A percentile compares a stretch with the other conserved stretches of the same genome.
These are phyloP conservation scores for Sylvilagus floridanus DNA, from an alignment of 2,797 vertebrate genomes.

Conservation along the genomic window DNA sequence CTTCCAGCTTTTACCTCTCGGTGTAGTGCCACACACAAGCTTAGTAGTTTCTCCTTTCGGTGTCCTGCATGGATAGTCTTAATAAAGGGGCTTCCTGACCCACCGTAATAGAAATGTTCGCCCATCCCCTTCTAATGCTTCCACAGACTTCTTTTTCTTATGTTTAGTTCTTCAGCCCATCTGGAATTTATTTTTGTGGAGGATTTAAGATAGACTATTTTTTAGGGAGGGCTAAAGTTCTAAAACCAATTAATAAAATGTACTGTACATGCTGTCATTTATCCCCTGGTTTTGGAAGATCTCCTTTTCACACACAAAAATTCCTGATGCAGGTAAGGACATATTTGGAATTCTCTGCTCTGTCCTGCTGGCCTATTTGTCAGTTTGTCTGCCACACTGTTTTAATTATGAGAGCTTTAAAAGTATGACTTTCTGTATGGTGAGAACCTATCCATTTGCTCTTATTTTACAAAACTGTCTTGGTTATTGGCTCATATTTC, in stretches of 20 bases:
- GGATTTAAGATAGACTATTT: not conserved
- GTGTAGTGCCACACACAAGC: rapidly evolving
- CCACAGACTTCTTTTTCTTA: constrained; percentile 2
- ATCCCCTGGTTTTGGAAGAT: not conserved
- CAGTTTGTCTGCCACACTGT: not conserved
- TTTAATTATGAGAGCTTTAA: constrained; percentile 51
- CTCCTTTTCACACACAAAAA: not conserved
- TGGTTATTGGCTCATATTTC: constrained; percentile 2
- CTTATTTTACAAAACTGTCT: not conserved
- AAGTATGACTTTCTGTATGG: not conserved
- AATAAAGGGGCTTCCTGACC: not conserved
- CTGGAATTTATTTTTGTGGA: constrained; percentile 44
- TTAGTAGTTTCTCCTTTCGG: not conserved
- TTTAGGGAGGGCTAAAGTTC: not conserved
- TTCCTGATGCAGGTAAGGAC: not conserved
- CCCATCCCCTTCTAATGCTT: not conserved
- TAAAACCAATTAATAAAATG: constrained; percentile 11
- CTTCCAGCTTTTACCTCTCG: not conserved
- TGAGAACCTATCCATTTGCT: not conserved
- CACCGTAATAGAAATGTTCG: not conserved
- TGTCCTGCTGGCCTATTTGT: not conserved
- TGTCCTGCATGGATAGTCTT: not conserved
- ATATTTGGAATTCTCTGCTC: not conserved
- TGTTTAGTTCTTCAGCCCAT: not conserved
- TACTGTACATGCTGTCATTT: not conserved